Percentiles rank a stretch among this genome's conserved stretches.
Evolutionary conservation across 2,113 vertebrate genomes (phyloP).

Genomic region (Lycocorax pyrrhopterus): DNA sequence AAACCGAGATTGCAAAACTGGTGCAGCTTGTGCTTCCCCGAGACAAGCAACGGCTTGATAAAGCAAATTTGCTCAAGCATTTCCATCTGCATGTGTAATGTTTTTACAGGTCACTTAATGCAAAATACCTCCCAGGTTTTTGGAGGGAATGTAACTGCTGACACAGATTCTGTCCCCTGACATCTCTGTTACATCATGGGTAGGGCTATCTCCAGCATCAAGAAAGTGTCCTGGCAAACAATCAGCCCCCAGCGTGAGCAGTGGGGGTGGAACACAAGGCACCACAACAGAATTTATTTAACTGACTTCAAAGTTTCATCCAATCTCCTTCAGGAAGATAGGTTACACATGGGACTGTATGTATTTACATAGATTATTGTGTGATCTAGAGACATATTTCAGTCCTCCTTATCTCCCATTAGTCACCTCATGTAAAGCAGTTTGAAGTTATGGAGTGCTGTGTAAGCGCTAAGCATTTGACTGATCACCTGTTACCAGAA

Average conservation of each 20-base stretch:
- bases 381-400: neutral
- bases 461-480: neutral
- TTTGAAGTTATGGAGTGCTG: neutral
- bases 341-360: neutral
- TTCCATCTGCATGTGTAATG: neutral
- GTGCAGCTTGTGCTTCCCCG: neutral
- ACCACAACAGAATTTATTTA: neutral
- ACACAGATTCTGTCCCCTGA: neutral
- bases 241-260: neutral
- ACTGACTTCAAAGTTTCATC: neutral
- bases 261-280: neutral
- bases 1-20: neutral
- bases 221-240: neutral
- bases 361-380: neutral
- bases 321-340: neutral
- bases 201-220: neutral
- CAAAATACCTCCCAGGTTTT: neutral
- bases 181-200: neutral
- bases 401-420: neutral
- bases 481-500: neutral
- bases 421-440: neutral
- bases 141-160: neutral
- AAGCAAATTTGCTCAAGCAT: neutral
- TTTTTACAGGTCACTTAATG: neutral
- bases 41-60: neutral